Conservation (phyloP, 2,888 invertebrate species). For the Hyposoter didymator region DNA sequence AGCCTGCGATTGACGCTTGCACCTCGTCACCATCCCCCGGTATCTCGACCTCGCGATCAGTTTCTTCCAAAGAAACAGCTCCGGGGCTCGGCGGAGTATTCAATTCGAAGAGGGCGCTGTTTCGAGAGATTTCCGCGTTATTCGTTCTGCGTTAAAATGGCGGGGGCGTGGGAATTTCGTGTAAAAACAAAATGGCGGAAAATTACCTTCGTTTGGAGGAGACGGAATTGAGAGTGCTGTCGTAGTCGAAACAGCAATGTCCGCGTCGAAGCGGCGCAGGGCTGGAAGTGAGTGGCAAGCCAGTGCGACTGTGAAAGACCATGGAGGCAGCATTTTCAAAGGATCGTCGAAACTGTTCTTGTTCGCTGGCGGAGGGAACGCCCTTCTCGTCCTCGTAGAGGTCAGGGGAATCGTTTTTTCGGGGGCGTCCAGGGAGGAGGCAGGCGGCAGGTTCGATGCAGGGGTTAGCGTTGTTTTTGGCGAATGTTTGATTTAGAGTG, state of each 20-base stretch:
- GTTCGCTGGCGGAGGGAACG: slow-evolving; percentile 90
- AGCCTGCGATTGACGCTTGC: slow-evolving; percentile 83
- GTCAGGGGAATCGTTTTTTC: slow-evolving; percentile 64
- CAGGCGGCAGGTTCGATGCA: background rate
- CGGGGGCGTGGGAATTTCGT: background rate
- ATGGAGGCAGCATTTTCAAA: slow-evolving; percentile 92
- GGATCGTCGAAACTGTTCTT: slow-evolving; percentile 90
- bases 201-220: slow-evolving; percentile 92
- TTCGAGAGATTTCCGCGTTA: background rate
- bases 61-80: slow-evolving; percentile 83
- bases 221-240: slow-evolving; percentile 91
- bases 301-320: slow-evolving; percentile 93
- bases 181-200: background rate
- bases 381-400: slow-evolving; percentile 80
- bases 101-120: slow-evolving; percentile 89
- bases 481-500: background rate
- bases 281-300: slow-evolving; percentile 93
- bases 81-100: slow-evolving; percentile 83
- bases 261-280: slow-evolving; percentile 93
- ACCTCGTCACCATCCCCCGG: slow-evolving; percentile 80
- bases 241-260: slow-evolving; percentile 93
- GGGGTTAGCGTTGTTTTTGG: slow-evolving; percentile 30
- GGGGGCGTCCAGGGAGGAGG: background rate
- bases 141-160: background rate
- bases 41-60: slow-evolving; percentile 84